These are phyloP conservation scores for Cantharis flavilabris DNA, from an alignment of 2,888 invertebrate genomes.

Conservation along the genomic window DNA sequence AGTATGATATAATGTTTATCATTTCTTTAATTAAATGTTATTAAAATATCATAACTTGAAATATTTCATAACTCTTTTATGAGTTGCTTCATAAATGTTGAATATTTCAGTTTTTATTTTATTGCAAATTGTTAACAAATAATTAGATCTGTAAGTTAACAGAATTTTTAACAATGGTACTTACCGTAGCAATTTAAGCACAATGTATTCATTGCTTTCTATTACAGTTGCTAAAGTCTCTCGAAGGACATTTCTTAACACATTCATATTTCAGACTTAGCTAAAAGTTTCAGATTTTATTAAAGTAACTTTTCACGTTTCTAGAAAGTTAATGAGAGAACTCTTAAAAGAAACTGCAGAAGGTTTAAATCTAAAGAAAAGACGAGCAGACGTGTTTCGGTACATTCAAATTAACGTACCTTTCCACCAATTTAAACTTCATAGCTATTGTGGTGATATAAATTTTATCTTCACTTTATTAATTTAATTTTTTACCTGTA, in stretches of 20 bases:
- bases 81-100: background rate
- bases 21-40: background rate
- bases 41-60: background rate
- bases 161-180: background rate
- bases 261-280: constrained; percentile 46
- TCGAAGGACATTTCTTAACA: constrained; percentile 37
- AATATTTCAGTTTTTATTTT: background rate
- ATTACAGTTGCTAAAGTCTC: constrained; percentile 18
- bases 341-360: constrained; percentile 40
- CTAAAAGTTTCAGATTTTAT: constrained; percentile 43
- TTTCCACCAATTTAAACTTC: constrained; percentile 31
- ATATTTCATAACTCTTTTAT: background rate
- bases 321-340: constrained; percentile 49
- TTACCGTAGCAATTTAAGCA: constrained; percentile 20
- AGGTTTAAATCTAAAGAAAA: constrained; percentile 42
- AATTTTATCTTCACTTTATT: background rate
- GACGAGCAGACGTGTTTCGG: constrained; percentile 37
- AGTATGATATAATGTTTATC: background rate
- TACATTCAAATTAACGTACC: constrained; percentile 36
- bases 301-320: constrained; percentile 46
- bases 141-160: background rate
- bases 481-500: background rate
- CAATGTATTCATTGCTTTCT: constrained; percentile 23
- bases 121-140: background rate
- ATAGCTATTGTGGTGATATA: constrained; percentile 15